These are phyloP conservation scores for Cygnus buccinator DNA, from an alignment of 2,113 vertebrate species.

Conservation along the genomic window DNA sequence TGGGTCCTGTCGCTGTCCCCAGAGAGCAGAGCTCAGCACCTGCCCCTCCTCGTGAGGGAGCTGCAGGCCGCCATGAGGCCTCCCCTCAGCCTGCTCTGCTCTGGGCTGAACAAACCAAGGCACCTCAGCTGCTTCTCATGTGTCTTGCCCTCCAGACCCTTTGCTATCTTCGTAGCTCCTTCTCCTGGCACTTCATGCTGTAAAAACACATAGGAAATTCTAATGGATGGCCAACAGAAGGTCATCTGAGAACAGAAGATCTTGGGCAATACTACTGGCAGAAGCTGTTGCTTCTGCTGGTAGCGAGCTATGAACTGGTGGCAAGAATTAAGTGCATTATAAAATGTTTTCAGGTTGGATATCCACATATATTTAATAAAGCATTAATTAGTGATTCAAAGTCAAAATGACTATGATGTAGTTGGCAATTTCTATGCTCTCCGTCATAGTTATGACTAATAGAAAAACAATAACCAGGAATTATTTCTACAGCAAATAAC, in stretches of 20 bases:
- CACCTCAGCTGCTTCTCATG: too few species aligned
- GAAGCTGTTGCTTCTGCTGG: background rate
- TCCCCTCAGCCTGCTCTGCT: too few species aligned
- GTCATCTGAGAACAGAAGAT: background rate
- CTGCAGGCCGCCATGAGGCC: too few species aligned
- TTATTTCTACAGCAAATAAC: background rate
- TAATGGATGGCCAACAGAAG: background rate
- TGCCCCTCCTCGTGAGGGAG: too few species aligned
- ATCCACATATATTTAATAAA: background rate
- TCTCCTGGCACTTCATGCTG: background rate
- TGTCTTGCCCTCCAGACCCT: background rate
- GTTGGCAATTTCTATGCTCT: background rate
- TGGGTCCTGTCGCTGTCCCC: too few species aligned
- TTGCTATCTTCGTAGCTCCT: background rate
- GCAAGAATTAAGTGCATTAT: background rate
- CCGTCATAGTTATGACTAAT: background rate
- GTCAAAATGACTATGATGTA: background rate
- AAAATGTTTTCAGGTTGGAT: background rate
- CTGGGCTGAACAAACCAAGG: too few species aligned
- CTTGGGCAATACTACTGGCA: background rate
- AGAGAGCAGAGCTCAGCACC: too few species aligned
- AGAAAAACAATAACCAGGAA: background rate
- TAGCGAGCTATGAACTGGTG: background rate
- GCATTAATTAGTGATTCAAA: background rate
- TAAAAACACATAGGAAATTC: background rate